Evolutionary conservation across 2,888 invertebrate genomes (phyloP).

Genomic region (Cryptocephalus moraei): DNA sequence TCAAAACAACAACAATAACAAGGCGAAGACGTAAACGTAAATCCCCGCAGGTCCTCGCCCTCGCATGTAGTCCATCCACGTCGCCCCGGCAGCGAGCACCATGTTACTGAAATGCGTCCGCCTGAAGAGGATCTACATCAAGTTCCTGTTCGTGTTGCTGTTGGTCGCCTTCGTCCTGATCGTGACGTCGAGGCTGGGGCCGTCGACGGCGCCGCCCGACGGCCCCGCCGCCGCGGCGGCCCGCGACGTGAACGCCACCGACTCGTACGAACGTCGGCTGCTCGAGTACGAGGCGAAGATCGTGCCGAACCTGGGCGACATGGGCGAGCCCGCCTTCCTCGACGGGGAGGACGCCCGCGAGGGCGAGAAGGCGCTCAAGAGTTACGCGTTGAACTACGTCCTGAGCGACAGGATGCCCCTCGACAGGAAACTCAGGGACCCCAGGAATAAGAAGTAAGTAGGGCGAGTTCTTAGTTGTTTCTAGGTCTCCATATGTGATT

Average conservation of each 20-base stretch:
- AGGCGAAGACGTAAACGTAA: no score
- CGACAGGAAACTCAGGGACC: conserved; percentile 65
- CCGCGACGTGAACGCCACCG: conserved; percentile 10
- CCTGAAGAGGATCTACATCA: conserved; percentile 21
- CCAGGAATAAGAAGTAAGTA: conserved; percentile 40
- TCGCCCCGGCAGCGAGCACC: neutral
- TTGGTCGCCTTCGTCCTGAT: conserved; percentile 5
- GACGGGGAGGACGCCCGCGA: conserved; percentile 57
- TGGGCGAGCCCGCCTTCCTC: conserved; percentile 57
- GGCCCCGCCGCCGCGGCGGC: conserved; percentile 2
- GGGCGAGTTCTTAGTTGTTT: neutral
- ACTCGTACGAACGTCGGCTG: conserved; percentile 18
- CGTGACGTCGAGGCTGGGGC: conserved; percentile 7
- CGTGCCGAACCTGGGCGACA: conserved; percentile 60
- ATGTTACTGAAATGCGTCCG: conserved; percentile 26
- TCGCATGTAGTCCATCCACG: no score
- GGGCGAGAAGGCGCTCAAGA: conserved; percentile 65
- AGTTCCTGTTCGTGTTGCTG: conserved; percentile 12
- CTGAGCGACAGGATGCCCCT: conserved; percentile 81
- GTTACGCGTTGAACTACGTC: conserved; percentile 79
- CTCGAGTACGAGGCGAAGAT: conserved; percentile 49
- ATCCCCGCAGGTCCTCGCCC: no score
- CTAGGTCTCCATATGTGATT: neutral
- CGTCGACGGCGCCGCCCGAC: conserved; percentile 1
- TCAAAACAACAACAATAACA: no score